phyloP scores from a whole-genome alignment of 2,888 invertebrate genomes.

The Pantelozetes paolii region DNA sequence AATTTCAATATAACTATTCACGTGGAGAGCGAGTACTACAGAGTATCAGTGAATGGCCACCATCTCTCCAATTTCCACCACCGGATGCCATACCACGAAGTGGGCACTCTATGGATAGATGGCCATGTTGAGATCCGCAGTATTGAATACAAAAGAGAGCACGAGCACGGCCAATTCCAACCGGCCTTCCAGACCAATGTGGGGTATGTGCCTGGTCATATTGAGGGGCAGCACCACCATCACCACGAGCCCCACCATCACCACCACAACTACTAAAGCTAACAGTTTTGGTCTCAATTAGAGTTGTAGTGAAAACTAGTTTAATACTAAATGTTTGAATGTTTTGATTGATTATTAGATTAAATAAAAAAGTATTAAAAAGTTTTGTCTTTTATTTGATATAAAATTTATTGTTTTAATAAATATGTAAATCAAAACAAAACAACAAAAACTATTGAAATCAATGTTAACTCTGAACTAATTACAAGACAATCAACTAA shows the following conservation, averaged over 20 bases:
- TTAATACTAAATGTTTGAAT: neutral
- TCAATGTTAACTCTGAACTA: neutral
- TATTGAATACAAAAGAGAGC: neutral
- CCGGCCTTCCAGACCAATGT: neutral
- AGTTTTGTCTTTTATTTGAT: neutral
- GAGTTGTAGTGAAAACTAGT: neutral
- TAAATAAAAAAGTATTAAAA: neutral
- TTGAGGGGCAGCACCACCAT: neutral
- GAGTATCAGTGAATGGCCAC: constrained; percentile 15
- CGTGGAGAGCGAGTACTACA: constrained; percentile 3
- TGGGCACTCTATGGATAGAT: constrained; percentile 22
- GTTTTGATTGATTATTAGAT: neutral
- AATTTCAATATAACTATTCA: constrained; percentile 13
- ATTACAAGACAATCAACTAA: neutral
- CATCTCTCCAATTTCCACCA: constrained; percentile 18
- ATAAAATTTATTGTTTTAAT: neutral
- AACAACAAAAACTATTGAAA: neutral
- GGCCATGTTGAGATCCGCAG: neutral
- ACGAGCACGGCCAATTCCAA: neutral
- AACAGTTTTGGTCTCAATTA: neutral
- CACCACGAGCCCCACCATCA: neutral
- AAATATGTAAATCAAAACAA: neutral
- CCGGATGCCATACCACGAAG: constrained; percentile 22
- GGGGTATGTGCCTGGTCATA: constrained; percentile 1
- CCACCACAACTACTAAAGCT: neutral